These are phyloP conservation scores for Cryptomyrus ogoouensis DNA, from an alignment of 2,113 vertebrate species.

Conservation along the genomic window DNA sequence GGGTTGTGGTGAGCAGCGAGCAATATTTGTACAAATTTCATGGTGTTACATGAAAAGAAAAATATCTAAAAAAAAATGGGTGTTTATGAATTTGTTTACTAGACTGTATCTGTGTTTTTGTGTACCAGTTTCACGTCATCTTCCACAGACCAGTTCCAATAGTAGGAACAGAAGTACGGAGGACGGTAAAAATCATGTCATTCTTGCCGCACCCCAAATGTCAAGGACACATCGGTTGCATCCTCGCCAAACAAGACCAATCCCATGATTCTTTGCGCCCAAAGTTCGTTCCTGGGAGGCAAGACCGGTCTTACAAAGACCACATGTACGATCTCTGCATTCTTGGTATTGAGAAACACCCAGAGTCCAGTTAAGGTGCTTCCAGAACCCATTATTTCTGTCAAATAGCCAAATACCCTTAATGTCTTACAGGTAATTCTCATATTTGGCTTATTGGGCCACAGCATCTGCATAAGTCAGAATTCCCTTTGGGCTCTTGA, in stretches of 20 bases:
- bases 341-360: neutral
- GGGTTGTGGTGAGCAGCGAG: neutral
- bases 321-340: neutral
- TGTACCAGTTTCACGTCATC: neutral
- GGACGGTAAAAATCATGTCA: neutral
- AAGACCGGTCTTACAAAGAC: neutral
- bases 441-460: neutral
- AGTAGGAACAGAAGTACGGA: neutral
- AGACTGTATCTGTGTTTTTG: neutral
- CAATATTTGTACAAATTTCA: neutral
- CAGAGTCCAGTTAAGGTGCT: neutral
- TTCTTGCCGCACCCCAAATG: neutral
- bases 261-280: neutral
- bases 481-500: neutral
- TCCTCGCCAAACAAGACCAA: neutral
- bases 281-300: neutral
- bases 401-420: neutral
- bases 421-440: neutral
- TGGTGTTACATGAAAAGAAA: neutral
- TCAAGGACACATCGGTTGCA: neutral
- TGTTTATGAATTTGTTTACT: neutral
- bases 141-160: neutral
- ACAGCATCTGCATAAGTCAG: neutral
- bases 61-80: neutral
- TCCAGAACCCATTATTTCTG: neutral